Evolutionary conservation across 2,888 invertebrate species (phyloP).

Genomic region (Nomada ferruginata): DNA sequence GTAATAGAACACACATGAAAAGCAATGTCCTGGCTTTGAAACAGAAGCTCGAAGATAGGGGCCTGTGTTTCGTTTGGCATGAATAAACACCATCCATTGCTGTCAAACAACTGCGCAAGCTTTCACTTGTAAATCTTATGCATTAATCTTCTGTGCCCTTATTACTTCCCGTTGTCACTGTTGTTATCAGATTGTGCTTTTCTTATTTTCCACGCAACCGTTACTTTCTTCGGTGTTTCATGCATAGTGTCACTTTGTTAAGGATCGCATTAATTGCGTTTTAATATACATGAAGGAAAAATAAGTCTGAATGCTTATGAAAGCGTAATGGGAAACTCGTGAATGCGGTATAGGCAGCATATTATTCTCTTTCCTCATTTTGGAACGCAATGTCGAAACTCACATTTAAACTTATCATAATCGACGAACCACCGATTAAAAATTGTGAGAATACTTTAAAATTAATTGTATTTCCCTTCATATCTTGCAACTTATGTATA

Average conservation of each 20-base stretch:
- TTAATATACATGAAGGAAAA: constrained; percentile 1
- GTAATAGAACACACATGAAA: background rate
- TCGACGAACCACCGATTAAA: too few species aligned
- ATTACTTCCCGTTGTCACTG: constrained; percentile 22
- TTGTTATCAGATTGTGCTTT: constrained; percentile 34
- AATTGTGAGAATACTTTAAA: too few species aligned
- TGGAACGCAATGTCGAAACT: too few species aligned
- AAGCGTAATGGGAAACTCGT: background rate
- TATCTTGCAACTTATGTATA: too few species aligned
- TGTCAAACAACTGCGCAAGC: constrained; percentile 9
- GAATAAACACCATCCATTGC: constrained; percentile 34
- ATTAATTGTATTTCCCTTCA: too few species aligned
- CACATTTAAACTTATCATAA: too few species aligned
- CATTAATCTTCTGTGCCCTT: constrained; percentile 34
- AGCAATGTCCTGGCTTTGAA: constrained; percentile 10
- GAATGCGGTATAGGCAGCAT: background rate
- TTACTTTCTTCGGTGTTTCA: background rate
- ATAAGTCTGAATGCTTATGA: background rate
- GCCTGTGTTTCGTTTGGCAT: constrained; percentile 33
- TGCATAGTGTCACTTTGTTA: constrained; percentile 17
- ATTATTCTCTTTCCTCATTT: background rate
- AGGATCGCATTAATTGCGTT: background rate
- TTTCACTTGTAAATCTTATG: constrained; percentile 56
- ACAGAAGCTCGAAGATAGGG: constrained; percentile 17
- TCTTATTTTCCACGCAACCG: constrained; percentile 8